Base-by-base conservation (phyloP, 2,888 invertebrate genomes). In the Eristalis tenax region DNA sequence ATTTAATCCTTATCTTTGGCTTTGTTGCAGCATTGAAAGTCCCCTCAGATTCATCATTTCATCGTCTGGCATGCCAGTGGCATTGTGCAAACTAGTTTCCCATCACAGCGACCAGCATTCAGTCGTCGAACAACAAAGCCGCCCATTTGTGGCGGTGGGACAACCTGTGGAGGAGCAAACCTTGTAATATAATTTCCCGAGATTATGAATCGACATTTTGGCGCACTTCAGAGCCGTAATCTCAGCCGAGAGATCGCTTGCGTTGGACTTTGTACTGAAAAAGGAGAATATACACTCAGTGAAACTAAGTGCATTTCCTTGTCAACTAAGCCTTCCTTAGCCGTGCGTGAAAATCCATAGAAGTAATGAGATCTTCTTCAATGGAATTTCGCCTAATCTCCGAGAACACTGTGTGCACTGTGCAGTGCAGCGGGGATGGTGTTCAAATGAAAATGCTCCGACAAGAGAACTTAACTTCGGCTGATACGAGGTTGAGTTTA, bases 161-260 rank as follows among this genome's bases (percentile, higher is more conserved):
- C 5, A 18, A 50, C 50, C 18, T 50, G 50, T 18, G 8, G 18
- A 50, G 50, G 18, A 50, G 50, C n/a, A 18, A 50, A 2, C n/a
- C 40, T 4, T 18, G 50, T 6, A 18, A 50, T n/a, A 50, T 18
- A 50, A 50, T 50, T 50, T 6, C 4, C n/a, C 0, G 50, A 50
- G 50, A 50, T 50, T 43, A 2, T 43, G 43, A 57, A 57, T 57
- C 57, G 50, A 50, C 63, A 43, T 64, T 64, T 32, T 10, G 74
- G 56, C 50, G 63, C 15, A 22, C 15, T 35, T 56, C 23, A n/a
- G 50, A 64, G 32, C 64, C 23, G 23, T 64, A 64, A 64, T 15
- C 8, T 23, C 22, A 13, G 28, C 13, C 23, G 35, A 4, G 23
- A 15, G 32, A 64, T 4, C n/a, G 13, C 22, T 35, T 28, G 40